Evolutionary conservation across 2,888 invertebrate genomes (phyloP).

Genomic region (Chrysodeixis includens): DNA sequence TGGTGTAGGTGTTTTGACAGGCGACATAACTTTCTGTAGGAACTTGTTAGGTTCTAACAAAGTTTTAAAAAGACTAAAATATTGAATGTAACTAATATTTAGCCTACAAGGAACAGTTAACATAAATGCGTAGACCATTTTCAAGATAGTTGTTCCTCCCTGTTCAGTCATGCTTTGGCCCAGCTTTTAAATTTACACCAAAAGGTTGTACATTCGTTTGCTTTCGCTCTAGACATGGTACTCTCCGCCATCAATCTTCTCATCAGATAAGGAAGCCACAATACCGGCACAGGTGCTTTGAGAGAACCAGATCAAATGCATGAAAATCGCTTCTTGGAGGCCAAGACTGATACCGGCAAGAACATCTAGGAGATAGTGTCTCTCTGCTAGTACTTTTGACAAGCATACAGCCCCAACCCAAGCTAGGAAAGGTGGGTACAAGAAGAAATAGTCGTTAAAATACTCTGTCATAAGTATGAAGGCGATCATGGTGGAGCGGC

Average conservation of each 20-base stretch:
- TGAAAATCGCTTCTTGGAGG: constrained; percentile 90
- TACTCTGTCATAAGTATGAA: constrained; percentile 92
- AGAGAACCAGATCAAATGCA: constrained; percentile 92
- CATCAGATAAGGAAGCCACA: constrained; percentile 91
- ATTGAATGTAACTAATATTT: not conserved
- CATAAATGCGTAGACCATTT: not conserved
- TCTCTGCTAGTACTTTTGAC: constrained; percentile 94
- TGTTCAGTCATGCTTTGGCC: not conserved
- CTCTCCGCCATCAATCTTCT: constrained; percentile 91
- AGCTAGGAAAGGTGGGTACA: constrained; percentile 90
- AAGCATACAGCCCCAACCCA: constrained; percentile 94
- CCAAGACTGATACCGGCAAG: constrained; percentile 93
- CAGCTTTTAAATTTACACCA: not conserved
- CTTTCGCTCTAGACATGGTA: constrained; percentile 89
- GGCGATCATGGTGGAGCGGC: constrained; percentile 93
- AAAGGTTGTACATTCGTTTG: not conserved
- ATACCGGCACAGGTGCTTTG: constrained; percentile 90
- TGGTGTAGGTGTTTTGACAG: not conserved
- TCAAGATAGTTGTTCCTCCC: not conserved
- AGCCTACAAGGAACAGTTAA: not conserved
- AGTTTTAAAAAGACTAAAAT: not conserved
- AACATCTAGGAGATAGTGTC: constrained; percentile 97
- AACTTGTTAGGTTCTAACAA: not conserved
- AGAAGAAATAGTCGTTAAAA: constrained; percentile 88
- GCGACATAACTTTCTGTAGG: not conserved